Evolutionary conservation across 1,140 invertebrate species (phyloP).

Genomic region (Drosophila pallidifrons): DNA sequence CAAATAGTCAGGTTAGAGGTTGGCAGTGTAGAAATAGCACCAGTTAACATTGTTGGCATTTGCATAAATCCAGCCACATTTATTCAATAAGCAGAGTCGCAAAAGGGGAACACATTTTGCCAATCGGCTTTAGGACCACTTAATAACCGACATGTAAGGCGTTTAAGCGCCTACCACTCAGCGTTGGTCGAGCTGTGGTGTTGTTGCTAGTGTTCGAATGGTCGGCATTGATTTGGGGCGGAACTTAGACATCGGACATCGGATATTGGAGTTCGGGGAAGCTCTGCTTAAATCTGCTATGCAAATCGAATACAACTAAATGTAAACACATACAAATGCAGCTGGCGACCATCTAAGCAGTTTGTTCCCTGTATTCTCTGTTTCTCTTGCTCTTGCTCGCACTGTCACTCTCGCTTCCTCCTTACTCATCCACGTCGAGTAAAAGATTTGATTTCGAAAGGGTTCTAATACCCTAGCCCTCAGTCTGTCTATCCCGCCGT

Average conservation of each 20-base stretch:
- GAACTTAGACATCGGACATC: background rate
- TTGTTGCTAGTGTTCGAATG: conserved; percentile 44
- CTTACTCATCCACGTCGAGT: conserved; percentile 8
- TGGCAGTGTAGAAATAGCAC: conserved; percentile 24
- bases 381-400: background rate
- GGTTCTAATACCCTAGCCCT: conserved; percentile 57
- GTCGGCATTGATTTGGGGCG: conserved; percentile 79
- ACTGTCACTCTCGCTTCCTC: conserved; percentile 12
- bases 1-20: conserved; percentile 41
- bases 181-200: background rate
- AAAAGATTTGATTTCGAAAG: conserved; percentile 64
- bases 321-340: conserved; percentile 80
- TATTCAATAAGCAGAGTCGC: conserved; percentile 66
- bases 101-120: conserved; percentile 30
- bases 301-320: conserved; percentile 82
- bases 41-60: conserved; percentile 47
- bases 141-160: conserved; percentile 71
- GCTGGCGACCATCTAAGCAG: conserved; percentile 27
- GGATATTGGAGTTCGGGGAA: background rate
- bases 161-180: conserved; percentile 43
- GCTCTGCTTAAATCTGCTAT: conserved; percentile 54
- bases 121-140: conserved; percentile 78
- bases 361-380: conserved; percentile 9
- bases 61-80: conserved; percentile 74
- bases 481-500: conserved; percentile 34